Evolutionary conservation across 2,888 invertebrate species (phyloP), one percentile per base, ranked within the genome.

Genomic region (Lithodes maja): DNA sequence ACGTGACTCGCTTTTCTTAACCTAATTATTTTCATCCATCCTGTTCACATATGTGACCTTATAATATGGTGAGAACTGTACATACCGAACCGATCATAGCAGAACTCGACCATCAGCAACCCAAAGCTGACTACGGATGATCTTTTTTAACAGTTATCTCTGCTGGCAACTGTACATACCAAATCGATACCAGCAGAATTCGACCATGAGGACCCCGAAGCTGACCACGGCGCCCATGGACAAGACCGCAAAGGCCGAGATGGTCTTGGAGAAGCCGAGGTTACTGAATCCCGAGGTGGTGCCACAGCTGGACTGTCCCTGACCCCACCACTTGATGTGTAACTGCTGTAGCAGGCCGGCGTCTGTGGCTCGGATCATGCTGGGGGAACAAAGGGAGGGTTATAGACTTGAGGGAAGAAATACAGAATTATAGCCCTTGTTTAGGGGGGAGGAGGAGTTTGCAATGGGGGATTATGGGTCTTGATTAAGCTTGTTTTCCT

Each of bases 261-360:
- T 12, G 49, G 75, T 75, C 53, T 84, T 84, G 53, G n/a, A 54
- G 84, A 84, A 75, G 15, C 84, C 84, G 3, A 84, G 75, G 2
- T 75, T 12, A 7, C 50, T n/a, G 75, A 84, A 84, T 0, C 53
- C 53, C 12, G 15, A 15, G 49, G 84, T 15, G 55, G 84, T 17
- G 75, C 33, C 9, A 55, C 84, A 75, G 71, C 17, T 71, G 12
- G 74, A 53, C 2, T 2, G 0, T 12, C 49, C 61, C 2, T 53
- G 1, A 1, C 33, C 12, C 54, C 54, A 55, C 84, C 84, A 84
- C 50, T 55, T 75, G 12, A 1, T n/a, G 2, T 33, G 52, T 1
- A 84, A 54, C 75, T 84, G 75, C 49, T 52, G 54, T 2, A 75
- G 9, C 5, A 84, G 54, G 15, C 84, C 84, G 33, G 54, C 33